These are phyloP conservation scores for Corythaixoides concolor DNA, from an alignment of 2,113 vertebrate genomes.

Conservation along the genomic window DNA sequence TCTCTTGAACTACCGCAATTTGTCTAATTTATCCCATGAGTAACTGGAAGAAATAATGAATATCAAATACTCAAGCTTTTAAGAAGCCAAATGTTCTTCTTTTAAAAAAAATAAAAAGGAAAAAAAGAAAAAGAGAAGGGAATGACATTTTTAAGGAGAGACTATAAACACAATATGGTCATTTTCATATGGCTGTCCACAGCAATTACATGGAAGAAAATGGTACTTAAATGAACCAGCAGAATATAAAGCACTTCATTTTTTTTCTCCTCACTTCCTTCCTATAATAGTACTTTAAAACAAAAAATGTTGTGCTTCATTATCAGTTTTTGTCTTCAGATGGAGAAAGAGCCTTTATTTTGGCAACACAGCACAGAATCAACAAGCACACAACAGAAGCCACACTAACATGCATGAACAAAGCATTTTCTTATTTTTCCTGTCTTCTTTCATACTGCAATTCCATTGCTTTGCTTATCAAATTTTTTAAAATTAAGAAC, in stretches of 20 bases:
- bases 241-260: neutral
- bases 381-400: neutral
- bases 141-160: neutral
- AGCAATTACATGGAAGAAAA: neutral
- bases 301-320: neutral
- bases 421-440: neutral
- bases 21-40: neutral
- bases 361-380: neutral
- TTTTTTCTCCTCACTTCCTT: neutral
- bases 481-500: neutral
- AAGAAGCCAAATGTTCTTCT: neutral
- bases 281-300: neutral
- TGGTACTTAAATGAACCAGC: neutral
- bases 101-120: neutral
- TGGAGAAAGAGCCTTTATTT: neutral
- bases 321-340: neutral
- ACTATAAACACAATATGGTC: neutral
- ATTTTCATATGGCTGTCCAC: neutral
- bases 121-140: too few species aligned
- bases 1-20: neutral
- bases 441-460: neutral
- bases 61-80: neutral
- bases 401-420: rapidly evolving
- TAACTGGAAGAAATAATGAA: neutral
- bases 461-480: neutral